phyloP scores from a whole-genome alignment of 1,140 invertebrate genomes.

The Maniola jurtina region DNA sequence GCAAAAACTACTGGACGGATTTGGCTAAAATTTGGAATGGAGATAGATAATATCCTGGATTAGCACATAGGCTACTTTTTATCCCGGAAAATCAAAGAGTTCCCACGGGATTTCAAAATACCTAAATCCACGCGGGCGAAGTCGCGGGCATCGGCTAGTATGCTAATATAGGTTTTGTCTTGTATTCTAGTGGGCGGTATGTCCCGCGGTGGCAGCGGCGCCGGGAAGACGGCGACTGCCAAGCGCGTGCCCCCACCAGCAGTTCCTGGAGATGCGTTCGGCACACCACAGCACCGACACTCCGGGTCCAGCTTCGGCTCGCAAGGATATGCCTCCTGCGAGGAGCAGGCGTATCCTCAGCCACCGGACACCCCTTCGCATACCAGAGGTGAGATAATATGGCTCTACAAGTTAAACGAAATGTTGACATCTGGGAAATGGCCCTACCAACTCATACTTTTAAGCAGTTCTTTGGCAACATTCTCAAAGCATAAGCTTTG shows the following conservation, averaged over 20 bases:
- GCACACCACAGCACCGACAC: slow-evolving; percentile 82
- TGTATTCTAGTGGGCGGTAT: slow-evolving; percentile 86
- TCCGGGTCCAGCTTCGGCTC: slow-evolving; percentile 87
- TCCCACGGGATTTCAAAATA: too few relatives aligned
- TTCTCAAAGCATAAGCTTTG: too few relatives aligned
- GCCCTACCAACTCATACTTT: too few relatives aligned
- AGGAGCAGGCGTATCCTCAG: slow-evolving; percentile 82
- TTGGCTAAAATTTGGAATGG: too few relatives aligned
- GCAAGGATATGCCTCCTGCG: slow-evolving; percentile 86
- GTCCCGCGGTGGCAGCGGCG: slow-evolving; percentile 86
- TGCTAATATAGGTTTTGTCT: background rate
- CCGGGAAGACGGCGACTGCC: slow-evolving; percentile 83
- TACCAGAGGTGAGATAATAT: slow-evolving; percentile 61
- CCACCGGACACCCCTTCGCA: slow-evolving; percentile 74
- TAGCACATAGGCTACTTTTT: too few relatives aligned
- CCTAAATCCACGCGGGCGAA: too few relatives aligned
- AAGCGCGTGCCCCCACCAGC: slow-evolving; percentile 91
- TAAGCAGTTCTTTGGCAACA: too few relatives aligned
- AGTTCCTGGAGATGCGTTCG: slow-evolving; percentile 83
- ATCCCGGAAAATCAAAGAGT: too few relatives aligned
- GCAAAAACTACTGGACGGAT: too few relatives aligned
- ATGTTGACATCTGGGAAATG: background rate
- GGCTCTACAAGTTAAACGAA: background rate
- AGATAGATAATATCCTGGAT: too few relatives aligned
- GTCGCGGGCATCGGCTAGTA: background rate